Base-by-base conservation (phyloP, 2,113 vertebrate genomes). In the Triplophysa rosa region DNA sequence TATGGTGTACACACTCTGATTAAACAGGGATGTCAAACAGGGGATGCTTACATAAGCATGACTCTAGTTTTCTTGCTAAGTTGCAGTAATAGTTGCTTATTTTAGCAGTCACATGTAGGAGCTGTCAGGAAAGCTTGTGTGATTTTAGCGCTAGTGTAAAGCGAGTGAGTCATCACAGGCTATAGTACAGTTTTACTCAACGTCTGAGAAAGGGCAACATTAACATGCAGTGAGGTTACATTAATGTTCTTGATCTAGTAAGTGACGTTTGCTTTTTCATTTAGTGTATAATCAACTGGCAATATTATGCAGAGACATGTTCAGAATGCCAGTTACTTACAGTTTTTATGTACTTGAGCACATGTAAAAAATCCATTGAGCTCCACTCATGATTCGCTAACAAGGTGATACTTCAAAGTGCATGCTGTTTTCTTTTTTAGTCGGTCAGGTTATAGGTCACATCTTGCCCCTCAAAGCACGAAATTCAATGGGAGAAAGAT, bases 231-330 rank as follows among this genome's bases (percentile, higher is more conserved):
- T 87, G 86, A 82, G 83, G 74, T 74, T 75, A 85, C 82, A 90
- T 90, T 83, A 90, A 88, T 86, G 85, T 45, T 88, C 73, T 52
- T 52, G 49, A 77, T 88, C 78, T 87, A 84, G 61, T 86, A 80
- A 82, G 74, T 87, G 83, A 87, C 83, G 88, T 90, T 89, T 88
- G 85, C 84, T 80, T 85, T 90, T 79, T 83, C 77, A 77, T 89
- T 90, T 87, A 82, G 67, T 2, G 13, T 80, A 64, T 87, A 88
- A 87, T 85, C 67, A 72, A 84, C 80, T 78, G 10, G 67, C 74
- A 80, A 59, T 87, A 85, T 83, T 86, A 80, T 79, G 13, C 67
- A n/a, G 1, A 47, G 47, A 19, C 54, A 86, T 81, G 64, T 87
- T 86, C 82, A 67, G 84, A 90, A 90, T 88, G 77, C 81, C 84